Base-by-base conservation (phyloP, 2,888 invertebrate species). In the Sminthurinus aureus region DNA sequence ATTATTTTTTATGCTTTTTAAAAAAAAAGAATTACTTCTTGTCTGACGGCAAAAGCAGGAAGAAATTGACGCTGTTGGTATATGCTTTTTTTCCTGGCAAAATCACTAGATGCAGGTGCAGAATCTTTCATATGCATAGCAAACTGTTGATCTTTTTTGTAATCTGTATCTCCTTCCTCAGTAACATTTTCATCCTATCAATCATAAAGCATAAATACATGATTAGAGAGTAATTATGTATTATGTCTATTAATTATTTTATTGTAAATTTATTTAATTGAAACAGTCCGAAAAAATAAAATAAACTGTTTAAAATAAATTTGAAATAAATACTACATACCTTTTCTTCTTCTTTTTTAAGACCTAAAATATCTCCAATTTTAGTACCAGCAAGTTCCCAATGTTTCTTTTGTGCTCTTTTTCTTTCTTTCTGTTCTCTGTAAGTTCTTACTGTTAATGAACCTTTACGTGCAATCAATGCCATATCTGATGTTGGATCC, bases 371-470 rank as follows among this genome's bases (percentile, higher is more conserved):
- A 90, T 99, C 97, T 90, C 97, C 97, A 84, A 98, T 92, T 89
- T 95, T 96, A 0, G 98, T 99, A 69, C 99, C 99, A 78, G 98
- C 97, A 84, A 99, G 91, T 90, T 99, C 98, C 99, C 99, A 99
- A 90, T 99, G 98, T 90, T 99, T 99, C 90, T 98, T 98, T 90
- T 99, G 99, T 0, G 98, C 98, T 90, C 96, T 97, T 82, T 94
- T 93, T n/a, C 98, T 92, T 90, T 99, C 99, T 89, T 98, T 98
- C 90, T 98, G 97, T 90, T 99, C 99, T 81, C 99, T 93, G 90
- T 95, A 97, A 0, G 94, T 94, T 85, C 96, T 93, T 0, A 99
- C 99, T 6, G 97, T 91, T 1, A 95, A 94, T 0, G 96, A 97
- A 0, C 99, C 99, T 91, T 98, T 99, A 4, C 98, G 93, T 0